phyloP scores from a whole-genome alignment of 2,888 invertebrate species.

The Cordilura impudica region DNA sequence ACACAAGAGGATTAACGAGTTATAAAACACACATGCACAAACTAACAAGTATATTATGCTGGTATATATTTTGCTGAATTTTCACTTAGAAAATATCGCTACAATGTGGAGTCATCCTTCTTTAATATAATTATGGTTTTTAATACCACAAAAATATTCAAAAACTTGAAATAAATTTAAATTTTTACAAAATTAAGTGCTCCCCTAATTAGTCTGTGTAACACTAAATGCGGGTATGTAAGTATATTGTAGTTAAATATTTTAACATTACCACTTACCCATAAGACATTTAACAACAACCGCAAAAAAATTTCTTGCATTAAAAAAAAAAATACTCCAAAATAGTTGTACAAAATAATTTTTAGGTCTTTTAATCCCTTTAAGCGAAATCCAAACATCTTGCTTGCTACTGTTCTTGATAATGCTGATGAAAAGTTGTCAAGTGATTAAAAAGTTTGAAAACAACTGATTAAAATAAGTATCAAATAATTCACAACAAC shows the following conservation, averaged over 20 bases:
- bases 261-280: constrained; percentile 53
- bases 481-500: constrained; percentile 62
- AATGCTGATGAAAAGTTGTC: constrained; percentile 67
- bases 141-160: too few relatives aligned
- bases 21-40: constrained; percentile 41
- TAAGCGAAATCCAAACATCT: constrained; percentile 37
- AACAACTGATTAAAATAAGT: constrained; percentile 70
- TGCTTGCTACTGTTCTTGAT: constrained; percentile 42
- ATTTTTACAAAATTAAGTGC: too few relatives aligned
- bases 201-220: not conserved
- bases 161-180: too few relatives aligned
- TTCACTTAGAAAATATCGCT: too few relatives aligned
- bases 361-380: constrained; percentile 44
- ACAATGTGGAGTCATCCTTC: too few relatives aligned
- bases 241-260: constrained; percentile 43
- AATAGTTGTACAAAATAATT: constrained; percentile 56
- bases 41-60: not conserved
- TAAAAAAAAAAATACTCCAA: constrained; percentile 13
- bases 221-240: constrained; percentile 4
- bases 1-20: constrained; percentile 65
- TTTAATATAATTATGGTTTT: too few relatives aligned
- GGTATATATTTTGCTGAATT: not conserved
- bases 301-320: constrained; percentile 1
- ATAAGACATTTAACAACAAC: constrained; percentile 52
- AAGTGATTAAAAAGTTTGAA: constrained; percentile 73